Base-by-base conservation (phyloP, 2,888 invertebrate genomes). In the Netelia melanura region DNA sequence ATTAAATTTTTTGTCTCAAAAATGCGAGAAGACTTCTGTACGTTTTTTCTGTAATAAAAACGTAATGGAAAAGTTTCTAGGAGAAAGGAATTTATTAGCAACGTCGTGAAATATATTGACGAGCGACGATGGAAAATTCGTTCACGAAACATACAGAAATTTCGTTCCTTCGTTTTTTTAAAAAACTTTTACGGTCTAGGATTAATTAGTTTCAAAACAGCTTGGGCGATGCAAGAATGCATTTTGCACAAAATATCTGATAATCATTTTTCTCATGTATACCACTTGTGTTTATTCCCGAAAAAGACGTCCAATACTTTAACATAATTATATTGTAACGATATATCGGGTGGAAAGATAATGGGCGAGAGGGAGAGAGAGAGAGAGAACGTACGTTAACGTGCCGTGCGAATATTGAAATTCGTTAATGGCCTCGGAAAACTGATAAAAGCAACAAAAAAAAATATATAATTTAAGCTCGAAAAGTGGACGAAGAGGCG, bases 381-480 rank as follows among this genome's bases (percentile, higher is more conserved):
- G 38, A 6, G 38, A 38, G 38, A 11, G 5, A 2, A 17, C 48
- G 64, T 79, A 56, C 43, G 52, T 44, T 52, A 25, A 38, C 38
- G n/a, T n/a, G 1, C 11, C 8, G 9, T 61, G 14, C 54, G 64
- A 71, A 71, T 79, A 79, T 54, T 64, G 30, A 77, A 83, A 76
- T 65, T 61, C 77, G 78, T 44, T 83, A 83, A 83, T 78, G 78
- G 83, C 48, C 23, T 6, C 38, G 61, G 38, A 21, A 14, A 61
- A 38, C 71, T 72, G 72, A 72, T 84, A 72, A 84, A 81, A 62
- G 58, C 84, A 80, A n/a, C n/a, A n/a, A n/a, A 81, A 68, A 83
- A 62, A 86, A 62, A 86, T 87, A 85, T 83, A 81, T 64, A 88
- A 85, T 86, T 81, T 89, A 64, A 78, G 74, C 72, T 71, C 62